Evolutionary conservation across 2,113 vertebrate species (phyloP), one percentile per base, ranked within the genome.

Genomic region (Catagonus wagneri): DNA sequence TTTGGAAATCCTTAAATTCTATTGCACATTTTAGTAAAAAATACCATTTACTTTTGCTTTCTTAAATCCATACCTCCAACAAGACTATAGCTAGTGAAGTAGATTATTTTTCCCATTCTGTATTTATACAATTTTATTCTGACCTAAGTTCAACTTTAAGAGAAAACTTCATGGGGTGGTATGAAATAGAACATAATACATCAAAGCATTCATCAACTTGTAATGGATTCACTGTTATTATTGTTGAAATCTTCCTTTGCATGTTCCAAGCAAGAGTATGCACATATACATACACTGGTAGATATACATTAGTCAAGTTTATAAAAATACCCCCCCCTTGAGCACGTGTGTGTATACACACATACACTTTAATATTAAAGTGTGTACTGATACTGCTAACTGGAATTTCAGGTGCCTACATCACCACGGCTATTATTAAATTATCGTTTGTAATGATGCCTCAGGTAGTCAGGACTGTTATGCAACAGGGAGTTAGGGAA

Each of bases 381-480:
- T 75, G 3, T n/a, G 75, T 22, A 63, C 52, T 44, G 44, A 7
- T 56, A 34, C 75, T 74, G 52, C 94, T 96, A 97, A 92, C 93
- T 97, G 96, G 95, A 97, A 90, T 78, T 97, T 96, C 98, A 98
- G 97, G 95, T 97, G 96, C 76, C 94, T 90, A 80, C 92, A 94
- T 96, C 96, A 97, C 93, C 90, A 93, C 22, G 96, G 71, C 50
- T 98, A 96, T 98, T 98, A 98, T 98, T 98, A 97, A 92, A 76
- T 94, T 98, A 72, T 97, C 96, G 97, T 98, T 98, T 97, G 97
- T 97, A 96, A 98, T 97, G 88, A 93, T 97, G 94, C 98, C 97
- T 98, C 95, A 97, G 98, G 93, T 97, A 98, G 97, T 95, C 54
- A 0, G 97, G 97, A 98, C 60, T 97, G 58, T 97, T 98, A 93